Percentiles rank a stretch among this genome's conserved stretches.
These are phyloP conservation scores for Xerus inauris DNA, from an alignment of 2,113 vertebrate species.

Conservation along the genomic window DNA sequence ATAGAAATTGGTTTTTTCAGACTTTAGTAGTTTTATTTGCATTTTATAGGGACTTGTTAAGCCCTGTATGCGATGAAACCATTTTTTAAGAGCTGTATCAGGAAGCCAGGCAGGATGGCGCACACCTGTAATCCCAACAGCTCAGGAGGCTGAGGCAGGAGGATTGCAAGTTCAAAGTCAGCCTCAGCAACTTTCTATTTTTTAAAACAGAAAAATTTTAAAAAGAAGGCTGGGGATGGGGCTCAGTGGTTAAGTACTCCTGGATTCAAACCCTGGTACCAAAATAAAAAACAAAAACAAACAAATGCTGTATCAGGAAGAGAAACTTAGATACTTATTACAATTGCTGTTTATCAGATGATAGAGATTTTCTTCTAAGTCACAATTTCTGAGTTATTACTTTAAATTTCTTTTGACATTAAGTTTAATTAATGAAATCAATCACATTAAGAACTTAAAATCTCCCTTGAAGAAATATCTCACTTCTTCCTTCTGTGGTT, in stretches of 20 bases:
- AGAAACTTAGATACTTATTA: slow-evolving; percentile 73
- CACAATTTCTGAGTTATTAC: neutral
- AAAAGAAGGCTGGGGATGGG: too few species aligned
- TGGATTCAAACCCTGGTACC: too few species aligned
- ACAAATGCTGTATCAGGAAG: neutral
- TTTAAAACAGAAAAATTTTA: too few species aligned
- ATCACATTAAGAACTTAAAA: slow-evolving; percentile 22
- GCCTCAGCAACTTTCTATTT: too few species aligned
- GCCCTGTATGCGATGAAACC: slow-evolving; percentile 66
- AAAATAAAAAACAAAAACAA: too few species aligned
- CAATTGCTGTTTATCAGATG: neutral
- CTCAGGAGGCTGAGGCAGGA: too few species aligned
- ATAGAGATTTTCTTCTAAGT: neutral
- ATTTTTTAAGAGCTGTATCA: slow-evolving; percentile 59
- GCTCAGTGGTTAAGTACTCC: too few species aligned
- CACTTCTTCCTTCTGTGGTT: neutral
- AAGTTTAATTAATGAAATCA: slow-evolving; percentile 47
- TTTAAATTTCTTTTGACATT: slow-evolving; percentile 33
- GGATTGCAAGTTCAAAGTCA: too few species aligned
- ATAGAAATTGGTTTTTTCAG: too few species aligned
- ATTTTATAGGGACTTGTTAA: slow-evolving; percentile 77
- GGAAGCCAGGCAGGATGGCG: too few species aligned
- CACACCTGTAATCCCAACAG: too few species aligned
- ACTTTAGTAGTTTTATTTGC: slow-evolving; percentile 80
- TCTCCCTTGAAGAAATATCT: neutral